Evolutionary conservation across 1,140 invertebrate genomes (phyloP), one percentile per base, ranked within the genome.

Genomic region (Onthophagus taurus): DNA sequence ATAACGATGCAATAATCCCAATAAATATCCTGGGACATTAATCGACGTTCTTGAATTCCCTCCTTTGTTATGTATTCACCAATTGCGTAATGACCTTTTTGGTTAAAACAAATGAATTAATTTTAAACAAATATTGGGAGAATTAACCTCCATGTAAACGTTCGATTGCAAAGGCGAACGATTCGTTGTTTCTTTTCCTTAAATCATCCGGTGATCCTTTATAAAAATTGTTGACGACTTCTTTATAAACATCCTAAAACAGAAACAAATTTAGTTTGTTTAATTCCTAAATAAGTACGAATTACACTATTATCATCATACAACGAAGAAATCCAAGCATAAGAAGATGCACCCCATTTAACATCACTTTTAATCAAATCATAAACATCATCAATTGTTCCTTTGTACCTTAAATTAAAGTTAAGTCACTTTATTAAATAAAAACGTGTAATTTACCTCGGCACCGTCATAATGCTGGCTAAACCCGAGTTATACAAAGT

Each of bases 1-100:
- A 74, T 74, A 7, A 70, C 50, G 12, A 75, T 65, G 52, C 69
- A 72, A 34, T 72, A 63, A 49, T 74, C 73, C 56, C 67, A 76
- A 49, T 76, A 76, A 42, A 76, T 66, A 54, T 76, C 69, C 49
- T 74, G 65, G 21, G 62, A 48, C 70, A 77, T 74, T 23, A 73
- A 48, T 33, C 68, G 68, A 35, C 68, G 65, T 45, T 69, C 60
- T 24, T 62, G 49, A 3, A 71, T 59, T 4, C 65, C 64, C 39
- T 74, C 66, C 44, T 70, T 62, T 3, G 67, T 68, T 31, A 76
- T 67, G 46, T 75, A 76, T 12, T 69, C 66, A 18, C 72, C 73
- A 48, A 75, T 68, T 9, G 73, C 73, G 54, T 66, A 76, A 49
- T 70, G 61, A 43, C 72, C 72, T 74, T 19, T 8, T 24, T 34